Conservation (phyloP, 2,113 vertebrate species). For the Camelus bactrianus region DNA sequence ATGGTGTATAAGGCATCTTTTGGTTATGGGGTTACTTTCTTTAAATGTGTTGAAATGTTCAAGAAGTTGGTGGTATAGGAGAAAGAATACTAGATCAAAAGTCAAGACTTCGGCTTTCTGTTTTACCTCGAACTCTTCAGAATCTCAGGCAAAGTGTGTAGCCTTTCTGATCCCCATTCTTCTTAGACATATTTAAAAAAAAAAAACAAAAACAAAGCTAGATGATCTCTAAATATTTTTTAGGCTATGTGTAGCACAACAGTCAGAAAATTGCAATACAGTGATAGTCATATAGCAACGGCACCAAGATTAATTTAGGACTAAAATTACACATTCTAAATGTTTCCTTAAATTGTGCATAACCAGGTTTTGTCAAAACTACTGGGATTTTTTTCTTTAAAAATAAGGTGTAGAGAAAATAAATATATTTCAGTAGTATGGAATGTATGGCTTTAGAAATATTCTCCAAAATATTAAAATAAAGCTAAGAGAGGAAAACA, state of each 20-base stretch:
- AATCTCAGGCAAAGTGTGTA: not conserved
- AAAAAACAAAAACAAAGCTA: conserved; percentile 23
- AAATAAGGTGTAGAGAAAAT: conserved; percentile 29
- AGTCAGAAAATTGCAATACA: not conserved
- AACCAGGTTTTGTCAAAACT: conserved; percentile 46
- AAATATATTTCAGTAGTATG: not conserved
- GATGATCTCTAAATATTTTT: conserved; percentile 27
- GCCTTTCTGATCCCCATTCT: not conserved
- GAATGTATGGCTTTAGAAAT: conserved; percentile 24
- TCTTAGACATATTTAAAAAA: not conserved
- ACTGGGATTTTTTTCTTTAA: not conserved
- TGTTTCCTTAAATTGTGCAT: conserved; percentile 1
- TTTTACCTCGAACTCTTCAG: conserved; percentile 31
- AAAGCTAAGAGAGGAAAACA: not conserved
- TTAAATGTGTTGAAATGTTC: conserved; percentile 32
- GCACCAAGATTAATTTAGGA: not conserved
- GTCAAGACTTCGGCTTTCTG: not conserved
- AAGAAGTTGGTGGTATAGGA: not conserved
- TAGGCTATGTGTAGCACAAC: not conserved
- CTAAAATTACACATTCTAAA: conserved; percentile 8
- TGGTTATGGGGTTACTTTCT: not conserved
- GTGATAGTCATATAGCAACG: not conserved
- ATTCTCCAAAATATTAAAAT: conserved; percentile 38
- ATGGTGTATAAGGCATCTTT: not conserved
- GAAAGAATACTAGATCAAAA: conserved; percentile 22